Base-by-base conservation (phyloP, 2,888 invertebrate species). In the Trichogramma dendrolimi region DNA sequence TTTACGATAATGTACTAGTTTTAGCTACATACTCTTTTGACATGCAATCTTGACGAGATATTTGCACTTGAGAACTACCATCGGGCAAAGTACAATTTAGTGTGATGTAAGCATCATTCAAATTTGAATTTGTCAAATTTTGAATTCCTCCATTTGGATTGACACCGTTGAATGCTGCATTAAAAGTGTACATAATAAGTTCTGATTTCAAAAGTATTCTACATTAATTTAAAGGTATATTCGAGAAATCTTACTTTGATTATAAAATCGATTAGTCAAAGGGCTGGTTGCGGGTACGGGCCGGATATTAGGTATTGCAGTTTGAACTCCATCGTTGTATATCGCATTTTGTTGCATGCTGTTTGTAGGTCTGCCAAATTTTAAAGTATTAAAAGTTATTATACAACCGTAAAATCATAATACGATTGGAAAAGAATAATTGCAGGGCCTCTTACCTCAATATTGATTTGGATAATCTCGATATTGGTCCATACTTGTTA, bases 401-500 rank as follows among this genome's bases (percentile, higher is more conserved):
- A 4, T 6, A 49, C 27, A 27, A 27, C 27, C 27, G 27, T 27
- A 55, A 7, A 41, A 50, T 10, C 50, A 27, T 51, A 57, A 5
- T 51, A 48, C 43, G 8, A 46, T 46, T 7, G 10, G 10, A 44
- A 46, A 55, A 14, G 11, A 27, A n/a, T 46, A 6, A 48, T 7
- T 46, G 27, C 6, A 52, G 6, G 6, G 38, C 10, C 10, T 10
- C 38, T 64, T 65, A 76, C 77, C 77, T 73, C 40, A 77, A 71
- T 60, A 78, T 68, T 7, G 75, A 70, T 68, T 78, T 78, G 27
- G 77, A 72, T 41, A 79, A 55, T 67, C 76, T 72, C 1, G 87
- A 87, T 68, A 89, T 89, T 1, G 89, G 88, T 4, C 88, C 88
- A 73, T 84, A 88, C 76, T 87, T 87, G 67, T 86, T 87, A 14